phyloP scores from a whole-genome alignment of 1,140 invertebrate species.

The Lepidostoma basale region DNA sequence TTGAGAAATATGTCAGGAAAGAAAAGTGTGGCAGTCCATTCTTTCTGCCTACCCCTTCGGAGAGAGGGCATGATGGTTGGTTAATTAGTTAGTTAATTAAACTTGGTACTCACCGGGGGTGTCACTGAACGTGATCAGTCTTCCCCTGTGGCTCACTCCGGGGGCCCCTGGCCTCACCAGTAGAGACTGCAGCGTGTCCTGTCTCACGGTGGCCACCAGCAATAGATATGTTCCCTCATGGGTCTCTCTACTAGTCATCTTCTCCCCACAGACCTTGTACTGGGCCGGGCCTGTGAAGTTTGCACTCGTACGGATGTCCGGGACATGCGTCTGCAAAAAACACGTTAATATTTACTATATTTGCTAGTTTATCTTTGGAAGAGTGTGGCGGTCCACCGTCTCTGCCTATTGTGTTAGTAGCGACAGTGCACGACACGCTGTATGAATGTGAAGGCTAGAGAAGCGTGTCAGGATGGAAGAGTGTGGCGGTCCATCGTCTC shows the following conservation, averaged over 20 bases:
- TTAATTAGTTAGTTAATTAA: not conserved
- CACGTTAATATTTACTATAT: no score
- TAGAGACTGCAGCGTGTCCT: slow-evolving; percentile 14
- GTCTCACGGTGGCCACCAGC: slow-evolving; percentile 7
- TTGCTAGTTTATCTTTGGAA: no score
- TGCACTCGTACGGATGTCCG: no score
- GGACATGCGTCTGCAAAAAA: no score
- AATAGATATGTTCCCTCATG: slow-evolving; percentile 3
- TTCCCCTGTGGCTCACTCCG: not conserved
- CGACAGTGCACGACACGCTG: no score
- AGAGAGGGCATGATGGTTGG: not conserved
- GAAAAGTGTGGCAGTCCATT: not conserved
- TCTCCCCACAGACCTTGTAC: slow-evolving; percentile 5
- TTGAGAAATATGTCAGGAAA: not conserved
- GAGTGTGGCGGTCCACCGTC: no score
- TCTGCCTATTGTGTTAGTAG: no score
- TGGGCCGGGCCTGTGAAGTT: no score
- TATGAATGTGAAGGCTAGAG: no score
- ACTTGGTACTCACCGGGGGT: slow-evolving; percentile 11
- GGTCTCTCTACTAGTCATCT: not conserved
- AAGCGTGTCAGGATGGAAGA: no score
- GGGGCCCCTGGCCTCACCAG: slow-evolving; percentile 22
- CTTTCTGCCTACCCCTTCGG: no score
- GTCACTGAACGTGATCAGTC: slow-evolving; percentile 21
- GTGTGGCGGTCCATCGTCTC: no score